These are phyloP conservation scores for Drosophila arawakana DNA, from an alignment of 1,140 invertebrate genomes.

Conservation along the genomic window DNA sequence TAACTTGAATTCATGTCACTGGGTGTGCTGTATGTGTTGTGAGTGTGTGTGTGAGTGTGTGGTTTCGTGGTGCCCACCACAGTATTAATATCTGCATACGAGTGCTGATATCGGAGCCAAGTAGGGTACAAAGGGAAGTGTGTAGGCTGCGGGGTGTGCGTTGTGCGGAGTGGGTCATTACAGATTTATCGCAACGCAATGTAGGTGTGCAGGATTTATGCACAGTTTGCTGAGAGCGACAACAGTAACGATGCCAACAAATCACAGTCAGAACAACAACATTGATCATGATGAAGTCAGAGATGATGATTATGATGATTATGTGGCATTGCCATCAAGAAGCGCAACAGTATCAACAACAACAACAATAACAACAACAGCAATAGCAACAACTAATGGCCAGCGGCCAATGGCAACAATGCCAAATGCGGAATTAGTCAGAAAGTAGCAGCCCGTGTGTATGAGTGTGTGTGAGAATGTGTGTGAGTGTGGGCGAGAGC, in stretches of 20 bases:
- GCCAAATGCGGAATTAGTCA: constrained; percentile 41
- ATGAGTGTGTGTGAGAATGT: not conserved
- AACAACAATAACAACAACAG: constrained; percentile 33
- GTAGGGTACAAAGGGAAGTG: too few species aligned
- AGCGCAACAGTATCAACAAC: constrained; percentile 42
- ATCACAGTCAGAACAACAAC: constrained; percentile 61
- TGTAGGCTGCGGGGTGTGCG: not conserved
- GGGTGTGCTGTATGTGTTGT: constrained; percentile 12
- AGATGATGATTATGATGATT: constrained; percentile 52
- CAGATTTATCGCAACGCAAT: constrained; percentile 79
- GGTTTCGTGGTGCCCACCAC: constrained; percentile 19
- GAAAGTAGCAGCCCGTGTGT: constrained; percentile 3
- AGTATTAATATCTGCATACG: constrained; percentile 17
- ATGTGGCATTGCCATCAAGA: constrained; percentile 63
- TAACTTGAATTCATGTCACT: constrained; percentile 51
- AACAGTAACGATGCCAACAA: constrained; percentile 81
- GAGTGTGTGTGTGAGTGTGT: constrained; percentile 10
- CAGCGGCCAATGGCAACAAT: constrained; percentile 51
- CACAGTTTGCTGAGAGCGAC: constrained; percentile 79
- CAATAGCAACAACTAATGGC: constrained; percentile 33
- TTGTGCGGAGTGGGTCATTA: constrained; percentile 53
- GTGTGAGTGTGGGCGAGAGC: constrained; percentile 2
- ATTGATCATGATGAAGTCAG: constrained; percentile 23
- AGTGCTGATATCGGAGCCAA: not conserved
- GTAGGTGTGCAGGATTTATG: constrained; percentile 80